A percentile compares a stretch with the other conserved stretches of the same genome.
Conservation (phyloP, 2,888 invertebrate genomes). For the Lacanobia oleracea region DNA sequence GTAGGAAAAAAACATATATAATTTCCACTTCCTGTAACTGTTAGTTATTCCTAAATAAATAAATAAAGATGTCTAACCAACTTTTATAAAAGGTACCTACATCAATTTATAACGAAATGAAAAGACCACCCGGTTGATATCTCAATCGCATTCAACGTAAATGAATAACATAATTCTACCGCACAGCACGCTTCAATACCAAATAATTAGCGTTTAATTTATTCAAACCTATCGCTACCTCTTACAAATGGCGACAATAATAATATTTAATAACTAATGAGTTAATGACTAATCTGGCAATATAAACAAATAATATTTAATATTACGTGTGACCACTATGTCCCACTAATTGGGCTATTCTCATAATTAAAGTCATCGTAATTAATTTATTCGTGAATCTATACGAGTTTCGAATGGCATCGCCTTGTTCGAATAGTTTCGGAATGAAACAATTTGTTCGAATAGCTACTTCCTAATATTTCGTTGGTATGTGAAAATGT, state of each 20-base stretch:
- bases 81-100: background rate
- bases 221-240: constrained; percentile 43
- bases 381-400: constrained; percentile 81
- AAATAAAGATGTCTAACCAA: background rate
- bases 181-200: constrained; percentile 39
- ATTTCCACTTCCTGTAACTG: too few relatives aligned
- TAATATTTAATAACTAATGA: constrained; percentile 49
- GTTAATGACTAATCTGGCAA: constrained; percentile 40
- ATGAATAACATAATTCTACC: constrained; percentile 36
- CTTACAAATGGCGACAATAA: constrained; percentile 47
- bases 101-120: background rate
- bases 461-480: constrained; percentile 67
- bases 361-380: constrained; percentile 80
- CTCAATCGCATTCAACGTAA: constrained; percentile 16
- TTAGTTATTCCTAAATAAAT: too few relatives aligned
- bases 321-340: constrained; percentile 66
- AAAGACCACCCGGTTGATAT: constrained; percentile 44
- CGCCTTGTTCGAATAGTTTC: constrained; percentile 79
- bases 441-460: constrained; percentile 84
- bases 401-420: constrained; percentile 75
- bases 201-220: constrained; percentile 50
- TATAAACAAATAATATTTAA: constrained; percentile 41
- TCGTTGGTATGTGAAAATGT: constrained; percentile 68
- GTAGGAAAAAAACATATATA: too few relatives aligned
- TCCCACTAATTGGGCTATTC: constrained; percentile 80